Conservation (phyloP, 2,888 invertebrate genomes). For the Eupeodes latifasciatus region DNA sequence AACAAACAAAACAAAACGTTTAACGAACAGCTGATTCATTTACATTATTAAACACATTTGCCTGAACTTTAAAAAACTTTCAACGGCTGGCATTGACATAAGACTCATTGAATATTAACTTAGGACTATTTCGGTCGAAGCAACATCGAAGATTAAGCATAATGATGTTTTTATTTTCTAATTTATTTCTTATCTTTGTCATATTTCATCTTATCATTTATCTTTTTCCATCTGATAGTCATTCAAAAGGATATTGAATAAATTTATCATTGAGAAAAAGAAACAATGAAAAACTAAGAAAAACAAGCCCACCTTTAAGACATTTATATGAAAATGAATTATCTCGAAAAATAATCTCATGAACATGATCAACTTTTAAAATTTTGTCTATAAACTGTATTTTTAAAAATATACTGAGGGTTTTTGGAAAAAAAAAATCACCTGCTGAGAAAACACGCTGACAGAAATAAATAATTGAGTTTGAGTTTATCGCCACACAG, state of each 20-base stretch:
- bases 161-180: conserved; percentile 50
- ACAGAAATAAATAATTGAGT: conserved; percentile 51
- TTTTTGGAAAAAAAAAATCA: conserved; percentile 31
- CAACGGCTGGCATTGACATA: too few species aligned
- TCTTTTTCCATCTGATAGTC: conserved; percentile 19
- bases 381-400: conserved; percentile 13
- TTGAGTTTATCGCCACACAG: conserved; percentile 5
- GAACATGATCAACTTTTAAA: conserved; percentile 18
- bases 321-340: neutral
- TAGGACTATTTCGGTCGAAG: neutral
- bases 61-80: too few species aligned
- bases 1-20: too few species aligned
- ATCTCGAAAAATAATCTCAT: conserved; percentile 11
- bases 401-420: conserved; percentile 10
- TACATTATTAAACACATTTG: too few species aligned
- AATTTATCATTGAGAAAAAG: neutral
- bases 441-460: conserved; percentile 68
- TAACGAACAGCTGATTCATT: too few species aligned
- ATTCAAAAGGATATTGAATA: conserved; percentile 6
- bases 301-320: conserved; percentile 13
- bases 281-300: neutral
- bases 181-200: conserved; percentile 50
- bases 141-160: conserved; percentile 51
- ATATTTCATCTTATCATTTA: conserved; percentile 50
- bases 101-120: too few species aligned